A percentile compares a stretch with the other conserved stretches of the same genome.
Evolutionary conservation across 2,113 vertebrate species (phyloP).

Genomic region (Clarias batrachus): DNA sequence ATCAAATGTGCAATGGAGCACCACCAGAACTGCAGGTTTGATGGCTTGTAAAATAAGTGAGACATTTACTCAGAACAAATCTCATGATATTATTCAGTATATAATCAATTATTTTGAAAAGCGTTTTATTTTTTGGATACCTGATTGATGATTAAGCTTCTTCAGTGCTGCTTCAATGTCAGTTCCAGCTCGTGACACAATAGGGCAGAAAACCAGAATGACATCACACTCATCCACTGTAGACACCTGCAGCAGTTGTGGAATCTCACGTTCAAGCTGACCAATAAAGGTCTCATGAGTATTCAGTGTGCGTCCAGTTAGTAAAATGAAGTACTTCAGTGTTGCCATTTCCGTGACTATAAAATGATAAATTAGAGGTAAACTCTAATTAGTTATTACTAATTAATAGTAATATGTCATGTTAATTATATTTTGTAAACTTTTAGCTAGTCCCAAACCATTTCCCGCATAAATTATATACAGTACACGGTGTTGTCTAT

Average conservation of each 20-base stretch:
- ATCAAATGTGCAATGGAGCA: not conserved
- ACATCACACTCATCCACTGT: not conserved
- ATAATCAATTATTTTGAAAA: not conserved
- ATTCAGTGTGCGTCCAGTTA: not conserved
- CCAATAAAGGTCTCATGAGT: not conserved
- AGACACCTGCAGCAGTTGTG: not conserved
- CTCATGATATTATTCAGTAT: not conserved
- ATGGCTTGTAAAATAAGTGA: not conserved
- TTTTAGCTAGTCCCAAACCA: no score
- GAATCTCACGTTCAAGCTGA: not conserved
- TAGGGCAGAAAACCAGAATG: not conserved
- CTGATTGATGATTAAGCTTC: not conserved
- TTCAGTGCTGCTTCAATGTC: not conserved
- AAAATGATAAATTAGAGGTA: not conserved
- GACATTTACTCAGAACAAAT: not conserved
- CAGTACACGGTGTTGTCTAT: no score
- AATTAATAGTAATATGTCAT: not conserved
- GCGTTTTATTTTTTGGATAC: not conserved
- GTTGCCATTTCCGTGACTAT: not conserved
- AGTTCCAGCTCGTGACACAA: slow-evolving; percentile 16
- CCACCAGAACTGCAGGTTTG: not conserved
- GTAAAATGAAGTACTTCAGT: not conserved
- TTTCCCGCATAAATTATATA: no score
- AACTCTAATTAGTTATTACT: not conserved
- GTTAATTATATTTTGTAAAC: not conserved